Evolutionary conservation across 92 coral and sea anemone genomes (phyloP).

Genomic region (Actinostola sp.): DNA sequence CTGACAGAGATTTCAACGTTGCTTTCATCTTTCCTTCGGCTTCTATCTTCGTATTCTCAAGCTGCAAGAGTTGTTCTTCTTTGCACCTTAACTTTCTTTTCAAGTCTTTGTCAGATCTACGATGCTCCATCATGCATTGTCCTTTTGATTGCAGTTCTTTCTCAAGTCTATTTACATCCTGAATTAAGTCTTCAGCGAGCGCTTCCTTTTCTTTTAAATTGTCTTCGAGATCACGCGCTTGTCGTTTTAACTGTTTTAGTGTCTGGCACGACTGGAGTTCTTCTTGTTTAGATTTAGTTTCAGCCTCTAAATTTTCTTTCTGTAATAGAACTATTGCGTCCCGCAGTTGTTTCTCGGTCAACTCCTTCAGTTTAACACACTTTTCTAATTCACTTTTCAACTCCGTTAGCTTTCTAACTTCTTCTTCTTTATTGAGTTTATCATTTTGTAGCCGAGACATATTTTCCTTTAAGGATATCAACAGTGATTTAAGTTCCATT

Average conservation of each 20-base stretch:
- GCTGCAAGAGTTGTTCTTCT: not conserved
- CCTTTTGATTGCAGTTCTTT: not conserved
- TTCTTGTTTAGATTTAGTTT: not conserved
- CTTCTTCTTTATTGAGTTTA: not conserved
- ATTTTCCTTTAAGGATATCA: not conserved
- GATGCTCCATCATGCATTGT: not conserved
- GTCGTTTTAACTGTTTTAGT: not conserved
- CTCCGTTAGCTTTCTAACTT: not conserved
- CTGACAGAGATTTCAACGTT: not conserved
- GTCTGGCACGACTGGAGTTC: not conserved
- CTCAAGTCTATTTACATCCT: not conserved
- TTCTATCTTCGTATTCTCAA: not conserved
- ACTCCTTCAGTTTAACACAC: not conserved
- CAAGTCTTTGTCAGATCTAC: not conserved
- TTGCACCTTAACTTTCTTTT: not conserved
- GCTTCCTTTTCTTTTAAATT: not conserved
- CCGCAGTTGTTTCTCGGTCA: not conserved
- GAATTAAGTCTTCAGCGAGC: not conserved
- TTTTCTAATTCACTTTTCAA: not conserved
- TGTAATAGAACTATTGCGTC: not conserved
- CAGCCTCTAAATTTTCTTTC: not conserved
- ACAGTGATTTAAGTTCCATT: not conserved
- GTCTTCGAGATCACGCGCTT: not conserved
- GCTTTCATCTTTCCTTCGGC: not conserved
- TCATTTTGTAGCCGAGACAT: not conserved